These are phyloP conservation scores for Brachyptera putata DNA, from an alignment of 2,888 invertebrate genomes.

Conservation along the genomic window DNA sequence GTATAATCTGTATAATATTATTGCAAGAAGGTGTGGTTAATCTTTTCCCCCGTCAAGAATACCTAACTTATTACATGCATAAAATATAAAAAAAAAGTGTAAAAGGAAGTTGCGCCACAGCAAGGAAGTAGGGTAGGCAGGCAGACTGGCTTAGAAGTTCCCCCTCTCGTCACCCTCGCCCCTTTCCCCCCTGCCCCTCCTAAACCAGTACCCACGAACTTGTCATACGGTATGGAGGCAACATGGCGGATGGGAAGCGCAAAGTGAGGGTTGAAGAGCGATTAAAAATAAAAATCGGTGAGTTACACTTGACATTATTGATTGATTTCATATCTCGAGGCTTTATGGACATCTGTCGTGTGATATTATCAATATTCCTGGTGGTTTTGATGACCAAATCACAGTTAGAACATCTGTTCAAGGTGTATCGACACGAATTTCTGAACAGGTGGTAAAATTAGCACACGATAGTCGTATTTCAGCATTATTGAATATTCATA, in stretches of 20 bases:
- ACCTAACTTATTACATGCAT: slow-evolving; percentile 2
- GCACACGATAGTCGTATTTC: neutral
- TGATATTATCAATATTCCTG: neutral
- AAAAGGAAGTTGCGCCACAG: slow-evolving; percentile 30
- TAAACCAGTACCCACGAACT: slow-evolving; percentile 15
- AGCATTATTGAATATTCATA: too few species aligned
- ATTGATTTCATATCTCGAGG: neutral
- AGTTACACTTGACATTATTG: slow-evolving; percentile 44
- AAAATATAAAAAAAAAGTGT: neutral
- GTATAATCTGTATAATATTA: slow-evolving; percentile 14
- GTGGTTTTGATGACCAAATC: neutral
- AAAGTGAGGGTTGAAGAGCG: slow-evolving; percentile 89
- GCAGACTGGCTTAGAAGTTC: neutral
- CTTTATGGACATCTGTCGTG: neutral
- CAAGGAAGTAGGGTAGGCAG: slow-evolving; percentile 26
- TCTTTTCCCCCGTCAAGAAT: neutral
- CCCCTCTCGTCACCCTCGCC: neutral
- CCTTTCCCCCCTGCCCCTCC: slow-evolving; percentile 7
- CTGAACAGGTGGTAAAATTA: slow-evolving; percentile 10
- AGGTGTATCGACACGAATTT: neutral
- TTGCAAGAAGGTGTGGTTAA: slow-evolving; percentile 8
- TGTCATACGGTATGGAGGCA: slow-evolving; percentile 63
- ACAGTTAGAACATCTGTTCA: neutral
- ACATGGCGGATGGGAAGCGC: slow-evolving; percentile 88
- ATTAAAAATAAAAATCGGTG: slow-evolving; percentile 92